These are phyloP conservation scores for Perca flavescens DNA, from an alignment of 2,113 vertebrate species.

Conservation along the genomic window DNA sequence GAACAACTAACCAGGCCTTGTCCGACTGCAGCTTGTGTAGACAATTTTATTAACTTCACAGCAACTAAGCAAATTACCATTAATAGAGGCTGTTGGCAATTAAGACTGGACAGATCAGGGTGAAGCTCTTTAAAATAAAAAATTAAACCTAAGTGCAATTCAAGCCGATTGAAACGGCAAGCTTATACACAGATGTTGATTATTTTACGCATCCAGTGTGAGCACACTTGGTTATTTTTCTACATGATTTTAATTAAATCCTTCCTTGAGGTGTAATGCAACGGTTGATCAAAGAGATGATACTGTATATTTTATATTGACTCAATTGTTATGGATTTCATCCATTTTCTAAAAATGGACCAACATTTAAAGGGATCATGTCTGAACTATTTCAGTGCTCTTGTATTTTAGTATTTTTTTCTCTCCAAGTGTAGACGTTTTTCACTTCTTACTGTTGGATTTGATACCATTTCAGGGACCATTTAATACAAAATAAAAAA, in stretches of 20 bases:
- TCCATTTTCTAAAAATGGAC: slow-evolving; percentile 28
- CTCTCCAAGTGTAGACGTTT: not conserved
- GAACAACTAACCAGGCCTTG: slow-evolving; percentile 38
- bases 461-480: slow-evolving; percentile 47
- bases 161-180: slow-evolving; percentile 28
- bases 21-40: slow-evolving; percentile 10
- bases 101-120: slow-evolving; percentile 1
- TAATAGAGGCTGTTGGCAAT: not conserved
- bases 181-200: slow-evolving; percentile 19
- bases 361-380: slow-evolving; percentile 60
- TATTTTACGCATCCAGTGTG: slow-evolving; percentile 3
- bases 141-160: slow-evolving; percentile 78
- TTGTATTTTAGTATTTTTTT: slow-evolving; percentile 33
- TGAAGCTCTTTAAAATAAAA: not conserved
- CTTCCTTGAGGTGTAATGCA: not conserved
- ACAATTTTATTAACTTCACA: not conserved
- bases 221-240: slow-evolving; percentile 31
- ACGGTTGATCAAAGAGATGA: slow-evolving; percentile 26
- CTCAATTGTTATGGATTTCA: slow-evolving; percentile 51
- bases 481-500: not conserved
- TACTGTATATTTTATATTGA: slow-evolving; percentile 38
- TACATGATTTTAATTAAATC: not conserved
- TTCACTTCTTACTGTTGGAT: slow-evolving; percentile 32
- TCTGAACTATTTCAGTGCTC: slow-evolving; percentile 55
- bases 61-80: slow-evolving; percentile 4